A percentile compares a stretch with the other conserved stretches of the same genome.
Evolutionary conservation across 2,113 vertebrate genomes (phyloP).

Genomic region (Lepus americanus): DNA sequence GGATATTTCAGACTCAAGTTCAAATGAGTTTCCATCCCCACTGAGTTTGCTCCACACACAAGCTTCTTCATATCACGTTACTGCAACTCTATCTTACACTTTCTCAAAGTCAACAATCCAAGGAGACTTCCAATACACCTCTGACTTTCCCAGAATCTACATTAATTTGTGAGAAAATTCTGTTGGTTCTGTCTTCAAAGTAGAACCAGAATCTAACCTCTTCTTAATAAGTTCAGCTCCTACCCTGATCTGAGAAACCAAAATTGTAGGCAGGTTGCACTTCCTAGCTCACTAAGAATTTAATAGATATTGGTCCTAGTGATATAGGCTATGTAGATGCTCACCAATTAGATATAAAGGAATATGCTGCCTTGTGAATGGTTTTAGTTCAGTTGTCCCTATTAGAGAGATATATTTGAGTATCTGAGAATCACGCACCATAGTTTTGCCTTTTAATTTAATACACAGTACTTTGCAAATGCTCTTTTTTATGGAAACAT

Average conservation of each 20-base stretch:
- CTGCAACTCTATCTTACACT: not conserved
- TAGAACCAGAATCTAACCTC: not conserved
- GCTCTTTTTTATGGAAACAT: conserved; percentile 67
- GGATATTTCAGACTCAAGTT: not conserved
- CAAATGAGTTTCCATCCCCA: not conserved
- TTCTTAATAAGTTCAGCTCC: not conserved
- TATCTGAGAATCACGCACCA: conserved; percentile 53
- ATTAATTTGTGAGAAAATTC: not conserved
- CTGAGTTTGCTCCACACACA: fast-evolving
- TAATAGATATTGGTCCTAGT: not conserved
- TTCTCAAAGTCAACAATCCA: not conserved
- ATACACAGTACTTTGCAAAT: conserved; percentile 63
- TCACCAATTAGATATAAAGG: conserved; percentile 57
- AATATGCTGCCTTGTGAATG: conserved; percentile 15
- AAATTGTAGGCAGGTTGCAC: not conserved
- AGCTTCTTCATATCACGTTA: not conserved
- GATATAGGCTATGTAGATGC: not conserved
- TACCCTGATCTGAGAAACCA: not conserved
- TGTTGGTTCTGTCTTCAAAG: not conserved
- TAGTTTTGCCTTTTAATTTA: conserved; percentile 40
- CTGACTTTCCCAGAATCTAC: not conserved
- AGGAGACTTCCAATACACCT: not conserved
- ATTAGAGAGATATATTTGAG: conserved; percentile 10
- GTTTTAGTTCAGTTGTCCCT: conserved; percentile 68
- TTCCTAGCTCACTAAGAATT: not conserved